Evolutionary conservation across 2,113 vertebrate species (phyloP).

Genomic region (Catharus minimus): DNA sequence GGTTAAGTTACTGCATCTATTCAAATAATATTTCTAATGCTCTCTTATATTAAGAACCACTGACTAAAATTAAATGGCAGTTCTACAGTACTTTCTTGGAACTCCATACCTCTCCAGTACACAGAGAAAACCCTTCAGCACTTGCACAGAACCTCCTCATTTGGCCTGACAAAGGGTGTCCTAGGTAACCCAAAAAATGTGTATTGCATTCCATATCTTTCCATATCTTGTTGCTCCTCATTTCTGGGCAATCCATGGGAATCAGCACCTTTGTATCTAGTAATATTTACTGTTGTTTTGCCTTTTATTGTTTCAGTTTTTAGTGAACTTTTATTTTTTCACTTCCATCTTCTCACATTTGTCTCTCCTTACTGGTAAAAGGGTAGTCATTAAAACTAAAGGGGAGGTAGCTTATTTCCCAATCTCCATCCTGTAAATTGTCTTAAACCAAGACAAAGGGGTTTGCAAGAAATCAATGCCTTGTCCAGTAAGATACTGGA

Average conservation of each 20-base stretch:
- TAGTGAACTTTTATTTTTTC: background rate
- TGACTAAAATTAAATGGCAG: background rate
- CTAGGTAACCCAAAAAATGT: background rate
- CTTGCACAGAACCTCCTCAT: background rate
- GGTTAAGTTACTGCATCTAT: background rate
- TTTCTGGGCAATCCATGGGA: background rate
- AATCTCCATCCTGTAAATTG: too few species aligned
- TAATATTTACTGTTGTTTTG: background rate
- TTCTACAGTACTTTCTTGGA: background rate
- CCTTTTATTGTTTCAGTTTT: background rate
- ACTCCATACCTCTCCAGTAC: background rate
- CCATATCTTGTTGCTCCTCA: background rate
- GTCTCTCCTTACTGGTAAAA: background rate
- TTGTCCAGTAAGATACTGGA: background rate
- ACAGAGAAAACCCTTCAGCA: background rate
- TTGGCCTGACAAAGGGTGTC: background rate
- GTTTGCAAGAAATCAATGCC: background rate
- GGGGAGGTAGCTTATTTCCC: background rate
- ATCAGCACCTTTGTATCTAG: background rate
- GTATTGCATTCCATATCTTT: background rate
- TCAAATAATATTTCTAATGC: background rate
- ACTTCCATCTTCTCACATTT: background rate
- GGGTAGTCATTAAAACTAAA: background rate
- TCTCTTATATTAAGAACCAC: background rate
- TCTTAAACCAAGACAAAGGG: background rate